Conservation (phyloP, 2,113 vertebrate genomes). For the Cottus gobio region DNA sequence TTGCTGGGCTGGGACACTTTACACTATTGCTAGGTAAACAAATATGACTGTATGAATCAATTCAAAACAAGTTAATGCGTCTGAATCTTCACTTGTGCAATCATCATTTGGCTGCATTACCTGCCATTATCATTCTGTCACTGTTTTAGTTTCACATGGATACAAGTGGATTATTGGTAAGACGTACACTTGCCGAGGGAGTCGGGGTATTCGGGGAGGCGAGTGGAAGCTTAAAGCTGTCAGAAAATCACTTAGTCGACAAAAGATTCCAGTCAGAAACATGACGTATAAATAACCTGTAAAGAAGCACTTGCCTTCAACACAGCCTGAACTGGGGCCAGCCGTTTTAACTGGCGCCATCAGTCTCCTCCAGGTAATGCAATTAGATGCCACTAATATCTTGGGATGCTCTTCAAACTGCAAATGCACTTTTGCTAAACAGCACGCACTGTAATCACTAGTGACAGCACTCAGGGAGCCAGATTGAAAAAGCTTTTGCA, state of each 20-base stretch:
- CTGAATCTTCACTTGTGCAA: constrained; percentile 50
- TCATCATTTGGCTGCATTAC: constrained; percentile 70
- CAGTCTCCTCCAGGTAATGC: constrained; percentile 88
- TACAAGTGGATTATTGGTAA: constrained; percentile 74
- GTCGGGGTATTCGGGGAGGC: constrained; percentile 59
- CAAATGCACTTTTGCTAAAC: constrained; percentile 87
- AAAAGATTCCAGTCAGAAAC: constrained; percentile 83
- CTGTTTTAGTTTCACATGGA: constrained; percentile 67
- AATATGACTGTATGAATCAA: constrained; percentile 56
- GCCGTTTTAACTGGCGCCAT: constrained; percentile 87
- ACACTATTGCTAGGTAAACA: constrained; percentile 61
- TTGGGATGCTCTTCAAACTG: constrained; percentile 86
- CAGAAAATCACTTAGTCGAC: constrained; percentile 86
- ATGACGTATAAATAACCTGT: constrained; percentile 81
- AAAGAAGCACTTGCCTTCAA: constrained; percentile 85
- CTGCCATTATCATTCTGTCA: constrained; percentile 63
- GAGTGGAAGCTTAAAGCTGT: constrained; percentile 76
- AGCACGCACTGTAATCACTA: constrained; percentile 83
- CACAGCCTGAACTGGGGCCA: constrained; percentile 81
- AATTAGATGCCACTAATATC: constrained; percentile 89
- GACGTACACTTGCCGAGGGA: constrained; percentile 67
- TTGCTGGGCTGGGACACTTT: constrained; percentile 57
- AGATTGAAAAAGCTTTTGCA: constrained; percentile 75
- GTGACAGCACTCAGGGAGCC: constrained; percentile 82
- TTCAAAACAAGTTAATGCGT: constrained; percentile 62